Evolutionary conservation across 2,797 vertebrate species (phyloP), one percentile per base, ranked within the genome.

Genomic region (Rhinophrynus dorsalis): DNA sequence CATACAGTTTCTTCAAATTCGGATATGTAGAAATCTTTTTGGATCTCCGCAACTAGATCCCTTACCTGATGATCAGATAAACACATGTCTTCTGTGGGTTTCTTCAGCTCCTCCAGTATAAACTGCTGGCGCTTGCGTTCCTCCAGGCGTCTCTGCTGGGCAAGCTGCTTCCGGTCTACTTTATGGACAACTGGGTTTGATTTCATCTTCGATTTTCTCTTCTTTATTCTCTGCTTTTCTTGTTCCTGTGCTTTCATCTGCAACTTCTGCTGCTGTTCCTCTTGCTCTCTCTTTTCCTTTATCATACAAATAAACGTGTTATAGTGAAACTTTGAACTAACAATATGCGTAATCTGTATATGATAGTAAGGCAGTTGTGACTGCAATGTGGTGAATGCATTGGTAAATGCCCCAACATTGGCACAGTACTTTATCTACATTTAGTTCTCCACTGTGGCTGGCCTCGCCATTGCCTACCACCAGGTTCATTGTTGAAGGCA

Each of bases 41-140:
- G n/a, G n/a, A n/a, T n/a, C n/a, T n/a, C n/a, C n/a, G n/a, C n/a
- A n/a, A n/a, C n/a, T n/a, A n/a, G n/a, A n/a, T n/a, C n/a, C n/a
- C 38, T 6, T 24, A 96, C 96, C 86, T 94, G 94, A 76, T 96
- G 97, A 80, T 98, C 96, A 15, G 91, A 87, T 62, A 98, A 85
- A 83, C 96, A 98, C 97, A 99, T 97, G 78, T 99, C 96, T 80
- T 98, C 96, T 0, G 91, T 86, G 54, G 97, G 97, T 73, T 97
- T 99, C 89, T 95, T 98, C 84, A 98, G 89, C 80, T 99, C 96
- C 44, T 99, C 96, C 59, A 95, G 78, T 35, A 98, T 95, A 64
- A 93, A 80, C 84, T 95, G 95, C 76, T 98, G 96, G 65, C 94
- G 90, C 79, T 87, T 94, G 17, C 93, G 87, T 70, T 98, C 95